Evolutionary conservation across 2,113 vertebrate genomes (phyloP).

Genomic region (Osmerus mordax): DNA sequence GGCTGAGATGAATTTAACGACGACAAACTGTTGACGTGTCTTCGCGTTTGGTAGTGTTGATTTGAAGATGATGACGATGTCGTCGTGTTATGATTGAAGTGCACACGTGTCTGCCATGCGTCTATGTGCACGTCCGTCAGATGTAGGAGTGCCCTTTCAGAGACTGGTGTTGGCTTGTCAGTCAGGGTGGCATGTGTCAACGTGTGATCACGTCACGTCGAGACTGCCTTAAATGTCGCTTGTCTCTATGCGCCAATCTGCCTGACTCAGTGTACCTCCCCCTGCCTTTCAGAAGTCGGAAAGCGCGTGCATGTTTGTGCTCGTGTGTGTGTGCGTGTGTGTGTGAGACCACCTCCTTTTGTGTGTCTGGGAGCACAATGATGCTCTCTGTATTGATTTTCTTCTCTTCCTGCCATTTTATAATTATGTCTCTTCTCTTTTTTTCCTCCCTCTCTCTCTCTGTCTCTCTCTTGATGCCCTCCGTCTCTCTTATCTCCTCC

Average conservation of each 20-base stretch:
- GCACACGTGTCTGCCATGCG: no score
- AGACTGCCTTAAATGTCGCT: constrained; percentile 61
- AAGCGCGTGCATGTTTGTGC: constrained; percentile 17
- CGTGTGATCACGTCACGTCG: constrained; percentile 50
- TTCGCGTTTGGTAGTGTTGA: no score
- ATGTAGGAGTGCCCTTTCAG: background rate
- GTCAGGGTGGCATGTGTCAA: constrained; percentile 39
- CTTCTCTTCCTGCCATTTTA: constrained; percentile 58
- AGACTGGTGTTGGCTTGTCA: background rate
- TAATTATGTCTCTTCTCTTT: constrained; percentile 58
- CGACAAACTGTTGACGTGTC: no score
- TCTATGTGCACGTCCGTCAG: no score
- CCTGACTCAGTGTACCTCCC: constrained; percentile 52
- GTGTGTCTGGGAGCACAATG: constrained; percentile 46
- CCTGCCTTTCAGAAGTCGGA: constrained; percentile 43
- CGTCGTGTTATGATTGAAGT: no score
- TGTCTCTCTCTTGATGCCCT: constrained; percentile 28
- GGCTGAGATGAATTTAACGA: no score
- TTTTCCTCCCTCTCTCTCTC: constrained; percentile 17
- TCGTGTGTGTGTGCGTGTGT: constrained; percentile 17
- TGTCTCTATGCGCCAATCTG: constrained; percentile 51
- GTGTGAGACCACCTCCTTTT: constrained; percentile 46
- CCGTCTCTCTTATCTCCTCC: constrained; percentile 52
- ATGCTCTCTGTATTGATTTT: constrained; percentile 56
- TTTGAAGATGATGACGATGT: no score